A percentile compares a stretch with the other conserved stretches of the same genome.
These are phyloP conservation scores for Anas platyrhynchos DNA, from an alignment of 2,113 vertebrate species.

Conservation along the genomic window DNA sequence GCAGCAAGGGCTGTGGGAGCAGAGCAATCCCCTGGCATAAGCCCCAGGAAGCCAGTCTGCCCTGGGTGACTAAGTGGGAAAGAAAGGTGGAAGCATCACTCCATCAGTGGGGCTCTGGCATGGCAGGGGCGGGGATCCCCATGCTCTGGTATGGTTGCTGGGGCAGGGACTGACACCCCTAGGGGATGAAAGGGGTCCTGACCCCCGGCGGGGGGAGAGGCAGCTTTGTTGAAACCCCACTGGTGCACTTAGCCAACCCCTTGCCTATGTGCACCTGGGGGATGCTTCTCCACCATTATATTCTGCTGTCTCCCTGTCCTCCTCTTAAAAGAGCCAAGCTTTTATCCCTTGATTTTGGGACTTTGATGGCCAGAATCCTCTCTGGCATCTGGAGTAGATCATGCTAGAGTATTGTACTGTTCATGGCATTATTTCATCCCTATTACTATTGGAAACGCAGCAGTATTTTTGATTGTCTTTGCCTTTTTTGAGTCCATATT, in stretches of 20 bases:
- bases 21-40: not conserved
- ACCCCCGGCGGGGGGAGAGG: not conserved
- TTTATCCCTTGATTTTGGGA: not conserved
- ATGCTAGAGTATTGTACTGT: not conserved
- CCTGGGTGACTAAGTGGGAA: too few relatives aligned
- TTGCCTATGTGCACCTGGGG: not conserved
- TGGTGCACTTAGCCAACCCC: not conserved
- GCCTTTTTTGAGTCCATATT: not conserved
- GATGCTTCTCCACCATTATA: not conserved
- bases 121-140: not conserved
- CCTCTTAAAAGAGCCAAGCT: not conserved
- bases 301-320: not conserved
- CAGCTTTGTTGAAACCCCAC: accelerated
- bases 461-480: not conserved
- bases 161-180: not conserved
- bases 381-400: not conserved
- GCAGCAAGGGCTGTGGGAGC: not conserved
- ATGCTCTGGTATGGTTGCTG: not conserved
- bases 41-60: not conserved
- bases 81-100: too few relatives aligned
- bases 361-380: not conserved
- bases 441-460: not conserved
- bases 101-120: not conserved
- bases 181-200: not conserved
- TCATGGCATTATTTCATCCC: not conserved